Conservation (phyloP, 2,113 vertebrate genomes). For the Dicrurus megarhynchus region DNA sequence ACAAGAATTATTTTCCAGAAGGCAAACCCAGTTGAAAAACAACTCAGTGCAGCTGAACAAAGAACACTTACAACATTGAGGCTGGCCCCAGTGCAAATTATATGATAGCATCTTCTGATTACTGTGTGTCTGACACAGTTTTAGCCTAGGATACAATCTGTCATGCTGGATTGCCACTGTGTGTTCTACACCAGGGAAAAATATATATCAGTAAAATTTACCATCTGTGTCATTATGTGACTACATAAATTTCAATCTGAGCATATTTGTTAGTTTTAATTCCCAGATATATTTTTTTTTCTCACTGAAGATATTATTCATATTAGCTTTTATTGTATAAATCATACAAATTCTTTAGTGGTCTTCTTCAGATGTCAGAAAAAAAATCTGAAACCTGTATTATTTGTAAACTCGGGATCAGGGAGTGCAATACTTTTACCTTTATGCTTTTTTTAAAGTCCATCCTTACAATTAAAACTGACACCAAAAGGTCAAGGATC, state of each 20-base stretch:
- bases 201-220: constrained; percentile 66
- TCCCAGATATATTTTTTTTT: background rate
- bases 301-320: background rate
- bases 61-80: background rate
- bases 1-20: background rate
- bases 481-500: background rate
- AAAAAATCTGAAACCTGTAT: background rate
- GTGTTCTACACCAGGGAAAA: constrained; percentile 62
- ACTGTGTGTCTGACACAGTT: constrained; percentile 45
- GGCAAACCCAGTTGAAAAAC: background rate
- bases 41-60: background rate
- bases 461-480: background rate
- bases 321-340: background rate
- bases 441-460: background rate
- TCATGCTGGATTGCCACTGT: constrained; percentile 29
- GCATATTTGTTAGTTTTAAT: constrained; percentile 61
- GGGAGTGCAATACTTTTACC: background rate
- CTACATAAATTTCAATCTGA: constrained; percentile 45
- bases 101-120: constrained; percentile 51
- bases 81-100: constrained; percentile 41
- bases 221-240: constrained; percentile 67
- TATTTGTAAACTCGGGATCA: background rate
- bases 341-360: background rate
- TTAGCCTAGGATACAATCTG: constrained; percentile 58
- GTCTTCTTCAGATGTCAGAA: background rate